A percentile compares a stretch with the other conserved stretches of the same genome.
These are phyloP conservation scores for Apodemus agrarius DNA, from an alignment of 2,797 vertebrate species.

Conservation along the genomic window DNA sequence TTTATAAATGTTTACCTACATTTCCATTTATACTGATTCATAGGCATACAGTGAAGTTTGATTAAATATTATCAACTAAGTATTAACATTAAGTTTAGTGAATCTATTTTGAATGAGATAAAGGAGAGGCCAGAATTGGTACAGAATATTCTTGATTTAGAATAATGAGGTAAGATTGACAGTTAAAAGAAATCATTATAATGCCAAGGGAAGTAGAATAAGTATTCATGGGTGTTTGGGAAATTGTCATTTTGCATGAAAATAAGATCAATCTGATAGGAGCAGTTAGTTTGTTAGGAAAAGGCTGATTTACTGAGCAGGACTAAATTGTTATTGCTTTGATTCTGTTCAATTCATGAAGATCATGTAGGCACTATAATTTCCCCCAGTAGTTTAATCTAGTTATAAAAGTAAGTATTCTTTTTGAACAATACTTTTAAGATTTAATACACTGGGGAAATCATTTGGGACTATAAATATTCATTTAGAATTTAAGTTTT, in stretches of 20 bases:
- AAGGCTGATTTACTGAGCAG: not conserved
- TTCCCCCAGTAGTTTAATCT: not conserved
- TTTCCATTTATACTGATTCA: constrained; percentile 4
- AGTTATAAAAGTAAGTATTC: not conserved
- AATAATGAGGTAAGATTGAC: constrained; percentile 1
- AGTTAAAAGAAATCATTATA: not conserved
- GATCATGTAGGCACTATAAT: not conserved
- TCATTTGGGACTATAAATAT: not conserved
- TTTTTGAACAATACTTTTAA: constrained; percentile 1
- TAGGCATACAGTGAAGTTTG: not conserved
- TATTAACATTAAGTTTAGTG: constrained; percentile 21
- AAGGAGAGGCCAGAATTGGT: not conserved
- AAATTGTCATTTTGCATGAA: not conserved
- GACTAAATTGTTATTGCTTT: not conserved
- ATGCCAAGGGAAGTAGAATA: not conserved
- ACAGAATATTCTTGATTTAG: constrained; percentile 19
- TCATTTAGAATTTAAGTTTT: constrained; percentile 37
- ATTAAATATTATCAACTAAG: constrained; percentile 8
- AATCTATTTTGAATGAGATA: constrained; percentile 21
- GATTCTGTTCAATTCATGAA: not conserved
- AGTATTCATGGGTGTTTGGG: not conserved
- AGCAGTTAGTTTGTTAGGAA: not conserved
- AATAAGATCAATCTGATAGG: not conserved
- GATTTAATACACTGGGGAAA: not conserved
- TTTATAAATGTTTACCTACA: not conserved